Base-by-base conservation (phyloP, 2,113 vertebrate species). In the Callithrix jacchus region DNA sequence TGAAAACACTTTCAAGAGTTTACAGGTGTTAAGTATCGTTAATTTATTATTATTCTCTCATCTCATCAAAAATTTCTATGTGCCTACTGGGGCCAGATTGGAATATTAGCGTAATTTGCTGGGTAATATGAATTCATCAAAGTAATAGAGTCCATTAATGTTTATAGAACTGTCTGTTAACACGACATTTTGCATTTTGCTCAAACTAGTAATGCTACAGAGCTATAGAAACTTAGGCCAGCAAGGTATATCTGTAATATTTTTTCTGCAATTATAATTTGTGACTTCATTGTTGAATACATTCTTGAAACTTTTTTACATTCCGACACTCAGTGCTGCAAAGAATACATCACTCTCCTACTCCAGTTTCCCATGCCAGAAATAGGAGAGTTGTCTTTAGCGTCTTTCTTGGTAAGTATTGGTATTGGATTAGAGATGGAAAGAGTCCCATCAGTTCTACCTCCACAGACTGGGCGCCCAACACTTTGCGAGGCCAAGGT, bases 101-200 rank as follows among this genome's bases (percentile, higher is more conserved):
- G 93, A 27, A 81, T 45, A 91, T 68, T 16, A 93, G 32, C 21
- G 58, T 47, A 95, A 95, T 74, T 74, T 58, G 17, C 23, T 84
- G 42, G 20, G 32, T 66, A 64, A 32, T 87, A 92, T 35, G 27
- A 97, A 94, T 87, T 49, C 37, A 85, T 87, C 45, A 54, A 77
- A 88, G 40, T 79, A 95, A 80, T 6, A 71, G 16, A 89, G 40
- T 17, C 16, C 68, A 80, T 76, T 70, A 87, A 5, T 73, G 3
- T 71, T 73, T 64, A 79, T 2, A 85, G 20, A 64, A 47, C 17
- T 70, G 27, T 84, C 20, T 73, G 45, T 83, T 92, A 91, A 83
- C 32, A 40, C n/a, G 7, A 64, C 27, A 92, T 91, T 97, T 96
- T 91, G 47, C 27, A 92, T 91, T 97, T 96, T 93, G 47, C 47